phyloP scores from a whole-genome alignment of 2,797 vertebrate species.

The Thaleichthys pacificus region DNA sequence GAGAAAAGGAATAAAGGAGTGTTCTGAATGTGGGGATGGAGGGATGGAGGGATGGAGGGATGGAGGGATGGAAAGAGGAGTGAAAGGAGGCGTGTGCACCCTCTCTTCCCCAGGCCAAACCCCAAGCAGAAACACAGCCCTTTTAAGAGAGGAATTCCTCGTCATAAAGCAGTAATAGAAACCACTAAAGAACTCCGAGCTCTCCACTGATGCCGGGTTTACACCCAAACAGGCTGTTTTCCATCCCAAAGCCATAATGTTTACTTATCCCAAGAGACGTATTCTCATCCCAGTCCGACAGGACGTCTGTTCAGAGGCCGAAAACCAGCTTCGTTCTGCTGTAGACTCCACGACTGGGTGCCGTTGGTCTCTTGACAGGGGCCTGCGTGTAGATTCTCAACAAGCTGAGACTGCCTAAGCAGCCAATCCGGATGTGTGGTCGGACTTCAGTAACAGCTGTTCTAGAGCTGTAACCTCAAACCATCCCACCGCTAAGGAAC shows the following conservation, averaged over 20 bases:
- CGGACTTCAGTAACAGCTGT: neutral
- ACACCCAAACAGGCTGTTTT: slow-evolving; percentile 54
- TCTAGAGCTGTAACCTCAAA: neutral
- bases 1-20: slow-evolving; percentile 15
- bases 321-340: neutral
- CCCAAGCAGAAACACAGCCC: slow-evolving; percentile 26
- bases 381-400: too few relatives aligned
- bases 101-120: slow-evolving; percentile 25
- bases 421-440: too few relatives aligned
- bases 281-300: slow-evolving; percentile 16
- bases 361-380: too few relatives aligned
- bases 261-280: slow-evolving; percentile 25
- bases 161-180: slow-evolving; percentile 47
- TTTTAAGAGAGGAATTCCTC: slow-evolving; percentile 31
- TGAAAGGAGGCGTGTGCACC: neutral
- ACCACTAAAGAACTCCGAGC: slow-evolving; percentile 40
- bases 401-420: too few relatives aligned
- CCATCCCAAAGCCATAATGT: slow-evolving; percentile 42
- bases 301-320: slow-evolving; percentile 8
- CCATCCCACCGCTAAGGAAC: too few relatives aligned
- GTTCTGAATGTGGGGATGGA: neutral
- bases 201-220: slow-evolving; percentile 50
- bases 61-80: neutral
- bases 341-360: too few relatives aligned
- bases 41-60: neutral